Base-by-base conservation (phyloP, 2,113 vertebrate genomes). In the Strix aluco region DNA sequence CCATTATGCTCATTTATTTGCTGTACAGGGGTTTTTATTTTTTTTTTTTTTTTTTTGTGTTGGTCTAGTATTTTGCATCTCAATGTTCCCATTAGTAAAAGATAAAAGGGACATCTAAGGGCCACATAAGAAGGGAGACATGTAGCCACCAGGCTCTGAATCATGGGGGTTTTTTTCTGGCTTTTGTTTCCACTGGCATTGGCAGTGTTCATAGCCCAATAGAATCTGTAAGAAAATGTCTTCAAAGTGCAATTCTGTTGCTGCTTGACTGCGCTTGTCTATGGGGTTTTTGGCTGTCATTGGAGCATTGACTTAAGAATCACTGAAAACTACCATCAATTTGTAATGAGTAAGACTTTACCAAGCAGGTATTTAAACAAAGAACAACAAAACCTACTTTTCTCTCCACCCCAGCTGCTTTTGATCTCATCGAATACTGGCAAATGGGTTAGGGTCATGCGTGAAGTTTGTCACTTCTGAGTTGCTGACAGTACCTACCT, bases 131-230 rank as follows among this genome's bases (percentile, higher is more conserved):
- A 49, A 77, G 49, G 78, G 82, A 79, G 69, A 91, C 88, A 42
- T 67, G 90, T 55, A 92, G 79, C 67, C 72, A 94, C 55, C 52
- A 73, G 81, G 27, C 70, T 82, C 75, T 86, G 91, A 96, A 92
- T 77, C 51, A n/a, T 55, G 26, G 1, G 34, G 5, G 0, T 57
- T 62, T 85, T 46, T 17, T 27, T 10, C 30, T 25, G 44, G 66
- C 91, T 86, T 95, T 97, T 96, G 72, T 96, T 74, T 94, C 65
- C 82, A 38, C 22, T 83, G 90, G 71, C 65, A 63, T 20, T 91
- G 70, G 26, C 73, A 93, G 44, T 58, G 83, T 75, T 92, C 32
- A 2, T 72, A 93, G 85, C 49, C 74, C 79, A 58, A 49, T 2
- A 79, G 54, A 85, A n/a, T 51, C 38, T 92, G 85, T 42, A 96